Percentiles rank a stretch among this genome's conserved stretches.
These are phyloP conservation scores for Bombus pascuorum DNA, from an alignment of 1,140 invertebrate genomes.

Conservation along the genomic window DNA sequence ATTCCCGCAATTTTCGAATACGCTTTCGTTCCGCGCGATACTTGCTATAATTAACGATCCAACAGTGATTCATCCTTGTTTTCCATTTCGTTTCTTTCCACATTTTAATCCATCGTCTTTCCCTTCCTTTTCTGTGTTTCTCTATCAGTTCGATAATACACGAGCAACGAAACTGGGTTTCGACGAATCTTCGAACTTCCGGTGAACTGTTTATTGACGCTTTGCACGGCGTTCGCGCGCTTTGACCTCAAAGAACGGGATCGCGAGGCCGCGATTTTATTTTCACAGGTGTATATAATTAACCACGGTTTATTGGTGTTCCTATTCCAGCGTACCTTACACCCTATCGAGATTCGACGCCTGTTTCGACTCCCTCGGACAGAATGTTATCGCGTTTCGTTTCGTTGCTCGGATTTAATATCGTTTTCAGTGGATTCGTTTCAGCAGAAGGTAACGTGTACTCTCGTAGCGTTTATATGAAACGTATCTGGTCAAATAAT, in stretches of 20 bases:
- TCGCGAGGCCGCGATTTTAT: conserved; percentile 40
- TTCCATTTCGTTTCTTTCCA: neutral
- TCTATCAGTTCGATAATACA: neutral
- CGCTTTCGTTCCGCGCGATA: conserved; percentile 62
- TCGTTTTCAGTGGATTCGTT: neutral
- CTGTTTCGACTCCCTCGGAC: neutral
- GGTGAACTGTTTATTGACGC: conserved; percentile 59
- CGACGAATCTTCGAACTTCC: conserved; percentile 51
- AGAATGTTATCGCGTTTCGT: conserved; percentile 1
- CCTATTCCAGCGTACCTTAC: neutral
- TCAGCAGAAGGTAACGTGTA: neutral
- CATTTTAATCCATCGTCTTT: neutral
- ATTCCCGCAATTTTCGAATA: conserved; percentile 75
- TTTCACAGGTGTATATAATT: conserved; percentile 52
- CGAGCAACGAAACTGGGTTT: conserved; percentile 16
- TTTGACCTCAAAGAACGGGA: conserved; percentile 55
- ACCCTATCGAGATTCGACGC: neutral
- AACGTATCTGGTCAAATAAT: neutral
- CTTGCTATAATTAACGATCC: conserved; percentile 71
- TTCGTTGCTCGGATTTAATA: conserved; percentile 1
- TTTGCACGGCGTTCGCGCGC: conserved; percentile 18
- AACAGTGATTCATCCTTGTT: conserved; percentile 67
- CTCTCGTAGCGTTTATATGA: neutral
- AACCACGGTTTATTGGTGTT: conserved; percentile 41
- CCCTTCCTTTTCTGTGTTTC: neutral